phyloP scores from a whole-genome alignment of 2,113 vertebrate genomes.

The Procavia capensis region DNA sequence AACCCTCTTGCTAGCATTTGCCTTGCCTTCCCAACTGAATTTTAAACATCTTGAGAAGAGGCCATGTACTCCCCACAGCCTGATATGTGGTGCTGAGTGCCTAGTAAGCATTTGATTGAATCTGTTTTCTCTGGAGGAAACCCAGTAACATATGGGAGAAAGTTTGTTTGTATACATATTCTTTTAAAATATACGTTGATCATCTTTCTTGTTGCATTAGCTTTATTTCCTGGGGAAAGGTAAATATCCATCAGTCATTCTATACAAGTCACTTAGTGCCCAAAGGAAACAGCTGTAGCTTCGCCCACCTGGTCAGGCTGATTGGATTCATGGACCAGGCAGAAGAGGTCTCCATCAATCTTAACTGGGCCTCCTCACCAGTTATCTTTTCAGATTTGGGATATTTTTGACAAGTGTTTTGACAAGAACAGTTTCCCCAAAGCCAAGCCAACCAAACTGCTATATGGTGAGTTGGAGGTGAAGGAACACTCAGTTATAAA shows the following conservation, averaged over 20 bases:
- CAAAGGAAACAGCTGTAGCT: not conserved
- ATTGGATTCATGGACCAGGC: conserved; percentile 10
- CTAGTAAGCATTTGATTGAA: conserved; percentile 75
- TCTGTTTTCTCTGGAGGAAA: conserved; percentile 80
- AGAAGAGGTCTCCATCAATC: not conserved
- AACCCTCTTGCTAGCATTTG: not conserved
- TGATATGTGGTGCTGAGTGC: not conserved
- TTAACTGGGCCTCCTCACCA: conserved; percentile 59
- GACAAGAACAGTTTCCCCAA: conserved; percentile 73
- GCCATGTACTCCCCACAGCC: conserved; percentile 35
- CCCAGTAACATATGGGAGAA: conserved; percentile 79
- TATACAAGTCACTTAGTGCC: fast-evolving
- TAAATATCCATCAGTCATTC: conserved; percentile 27
- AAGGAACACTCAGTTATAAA: conserved; percentile 67
- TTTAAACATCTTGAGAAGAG: conserved; percentile 24
- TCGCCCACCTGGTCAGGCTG: not conserved
- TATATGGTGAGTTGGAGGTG: conserved; percentile 69
- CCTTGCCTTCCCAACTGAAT: conserved; percentile 48
- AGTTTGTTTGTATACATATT: conserved; percentile 78
- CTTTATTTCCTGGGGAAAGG: conserved; percentile 51
- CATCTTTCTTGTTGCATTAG: conserved; percentile 61
- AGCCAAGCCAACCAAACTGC: conserved; percentile 67
- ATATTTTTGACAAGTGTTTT: conserved; percentile 68
- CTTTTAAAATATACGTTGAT: conserved; percentile 76
- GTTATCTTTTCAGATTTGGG: conserved; percentile 67